These are phyloP conservation scores for Euphonia xanthogaster DNA, from an alignment of 2,797 vertebrate species.

Conservation along the genomic window DNA sequence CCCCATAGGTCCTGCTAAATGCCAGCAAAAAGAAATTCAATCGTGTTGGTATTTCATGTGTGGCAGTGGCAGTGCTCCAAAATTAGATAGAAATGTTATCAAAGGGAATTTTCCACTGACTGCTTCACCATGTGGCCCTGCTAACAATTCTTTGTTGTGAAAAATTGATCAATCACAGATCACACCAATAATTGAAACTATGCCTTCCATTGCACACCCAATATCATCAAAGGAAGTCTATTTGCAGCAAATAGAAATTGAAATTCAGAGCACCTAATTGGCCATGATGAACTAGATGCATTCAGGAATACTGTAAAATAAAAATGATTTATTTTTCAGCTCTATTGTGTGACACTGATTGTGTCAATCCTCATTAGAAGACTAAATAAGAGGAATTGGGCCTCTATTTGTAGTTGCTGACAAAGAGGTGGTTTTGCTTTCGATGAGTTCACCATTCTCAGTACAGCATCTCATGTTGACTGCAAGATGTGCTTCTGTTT, in stretches of 20 bases:
- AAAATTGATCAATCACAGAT: slow-evolving; percentile 68
- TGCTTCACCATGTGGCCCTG: slow-evolving; percentile 39
- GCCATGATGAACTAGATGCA: slow-evolving; percentile 74
- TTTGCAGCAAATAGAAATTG: slow-evolving; percentile 59
- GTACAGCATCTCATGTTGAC: not conserved
- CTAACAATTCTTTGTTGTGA: slow-evolving; percentile 63
- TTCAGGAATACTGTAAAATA: slow-evolving; percentile 62
- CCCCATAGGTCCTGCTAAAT: slow-evolving; percentile 63
- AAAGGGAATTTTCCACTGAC: slow-evolving; percentile 68
- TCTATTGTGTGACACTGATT: not conserved
- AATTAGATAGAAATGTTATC: slow-evolving; percentile 45
- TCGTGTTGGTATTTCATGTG: slow-evolving; percentile 54
- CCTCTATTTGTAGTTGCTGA: not conserved
- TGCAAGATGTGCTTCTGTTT: not conserved
- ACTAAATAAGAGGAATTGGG: not conserved
- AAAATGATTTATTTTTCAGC: not conserved
- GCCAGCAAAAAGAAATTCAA: slow-evolving; percentile 67
- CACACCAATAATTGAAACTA: slow-evolving; percentile 25
- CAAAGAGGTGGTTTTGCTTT: not conserved
- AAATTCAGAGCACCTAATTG: slow-evolving; percentile 83
- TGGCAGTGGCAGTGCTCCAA: not conserved
- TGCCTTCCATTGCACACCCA: slow-evolving; percentile 58
- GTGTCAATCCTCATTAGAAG: not conserved
- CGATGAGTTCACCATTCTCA: not conserved
- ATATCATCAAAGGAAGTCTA: slow-evolving; percentile 61